These are phyloP conservation scores for Lamellibrachia luymesi DNA, from an alignment of 1,140 invertebrate genomes.

Conservation along the genomic window DNA sequence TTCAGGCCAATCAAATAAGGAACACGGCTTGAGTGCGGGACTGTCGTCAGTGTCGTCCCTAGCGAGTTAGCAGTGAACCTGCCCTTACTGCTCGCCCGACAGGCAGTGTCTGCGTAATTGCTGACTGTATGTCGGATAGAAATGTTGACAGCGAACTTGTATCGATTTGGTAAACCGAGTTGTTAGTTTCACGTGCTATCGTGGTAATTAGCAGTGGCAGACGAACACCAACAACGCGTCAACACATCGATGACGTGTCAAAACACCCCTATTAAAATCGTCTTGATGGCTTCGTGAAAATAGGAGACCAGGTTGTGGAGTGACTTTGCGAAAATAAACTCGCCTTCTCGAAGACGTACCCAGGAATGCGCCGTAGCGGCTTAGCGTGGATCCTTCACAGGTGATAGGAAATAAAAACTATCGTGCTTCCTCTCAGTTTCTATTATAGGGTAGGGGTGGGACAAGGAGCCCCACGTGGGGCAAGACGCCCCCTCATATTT, in stretches of 20 bases:
- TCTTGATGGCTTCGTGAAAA: background rate
- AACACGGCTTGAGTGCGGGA: background rate
- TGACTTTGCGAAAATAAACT: background rate
- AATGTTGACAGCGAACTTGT: background rate
- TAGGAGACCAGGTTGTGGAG: background rate
- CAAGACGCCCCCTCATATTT: no score
- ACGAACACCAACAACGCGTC: background rate
- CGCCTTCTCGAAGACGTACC: no score
- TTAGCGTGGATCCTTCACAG: no score
- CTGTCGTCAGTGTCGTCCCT: background rate
- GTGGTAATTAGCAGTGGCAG: background rate
- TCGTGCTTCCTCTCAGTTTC: no score
- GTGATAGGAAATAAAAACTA: no score
- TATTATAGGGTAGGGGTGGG: no score
- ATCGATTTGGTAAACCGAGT: background rate
- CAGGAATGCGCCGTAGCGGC: no score
- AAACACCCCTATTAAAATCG: background rate
- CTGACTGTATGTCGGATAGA: background rate
- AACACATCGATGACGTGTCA: background rate
- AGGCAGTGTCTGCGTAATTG: background rate
- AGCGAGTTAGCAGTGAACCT: background rate
- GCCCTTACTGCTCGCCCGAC: background rate
- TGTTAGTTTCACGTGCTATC: background rate
- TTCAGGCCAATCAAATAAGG: background rate
- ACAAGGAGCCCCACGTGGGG: no score